These are phyloP conservation scores for Hedya salicella DNA, from an alignment of 2,888 invertebrate species.

Conservation along the genomic window DNA sequence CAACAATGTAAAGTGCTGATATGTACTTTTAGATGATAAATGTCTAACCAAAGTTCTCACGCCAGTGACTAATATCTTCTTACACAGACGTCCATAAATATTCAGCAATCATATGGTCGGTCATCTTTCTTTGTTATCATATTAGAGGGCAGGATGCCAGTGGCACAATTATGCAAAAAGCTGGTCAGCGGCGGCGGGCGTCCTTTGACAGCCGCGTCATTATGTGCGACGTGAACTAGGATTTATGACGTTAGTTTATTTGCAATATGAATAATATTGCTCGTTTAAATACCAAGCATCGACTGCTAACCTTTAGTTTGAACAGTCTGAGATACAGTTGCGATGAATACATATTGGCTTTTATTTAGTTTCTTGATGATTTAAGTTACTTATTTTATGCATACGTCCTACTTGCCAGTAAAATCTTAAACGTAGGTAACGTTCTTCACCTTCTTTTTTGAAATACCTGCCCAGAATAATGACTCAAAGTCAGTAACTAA, in stretches of 20 bases:
- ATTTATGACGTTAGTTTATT: constrained; percentile 80
- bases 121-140: constrained; percentile 83
- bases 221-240: constrained; percentile 81
- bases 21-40: too few relatives aligned
- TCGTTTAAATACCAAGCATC: constrained; percentile 47
- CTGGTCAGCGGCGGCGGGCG: constrained; percentile 79
- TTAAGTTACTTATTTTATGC: too few relatives aligned
- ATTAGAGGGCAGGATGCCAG: constrained; percentile 80
- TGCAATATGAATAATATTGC: constrained; percentile 71
- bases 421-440: too few relatives aligned
- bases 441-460: too few relatives aligned
- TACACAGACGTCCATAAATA: constrained; percentile 65
- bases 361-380: too few relatives aligned
- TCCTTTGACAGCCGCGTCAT: constrained; percentile 80
- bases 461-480: too few relatives aligned
- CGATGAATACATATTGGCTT: background rate
- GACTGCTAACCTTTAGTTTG: background rate
- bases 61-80: constrained; percentile 55
- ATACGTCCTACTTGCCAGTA: too few relatives aligned
- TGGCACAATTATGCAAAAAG: constrained; percentile 83
- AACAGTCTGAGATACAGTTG: background rate
- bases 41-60: constrained; percentile 60
- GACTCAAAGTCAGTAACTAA: too few relatives aligned
- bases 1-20: too few relatives aligned
- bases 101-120: constrained; percentile 73